A percentile compares a stretch with the other conserved stretches of the same genome.
Evolutionary conservation across 2,888 invertebrate genomes (phyloP).

Genomic region (Pemphredon lugubris): DNA sequence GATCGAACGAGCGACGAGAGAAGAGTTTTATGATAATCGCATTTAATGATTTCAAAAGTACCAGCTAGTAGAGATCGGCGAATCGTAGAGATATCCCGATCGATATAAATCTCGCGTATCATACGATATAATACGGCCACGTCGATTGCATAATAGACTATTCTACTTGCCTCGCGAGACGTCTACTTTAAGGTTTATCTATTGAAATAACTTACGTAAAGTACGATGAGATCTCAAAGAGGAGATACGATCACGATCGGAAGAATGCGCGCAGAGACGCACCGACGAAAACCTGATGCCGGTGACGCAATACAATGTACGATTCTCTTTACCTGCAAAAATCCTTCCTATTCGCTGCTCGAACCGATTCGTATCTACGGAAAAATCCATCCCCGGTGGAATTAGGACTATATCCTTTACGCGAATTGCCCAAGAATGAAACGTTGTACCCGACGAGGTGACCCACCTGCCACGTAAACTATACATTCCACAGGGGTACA

Average conservation of each 20-base stretch:
- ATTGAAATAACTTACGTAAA: neutral
- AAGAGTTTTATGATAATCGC: too few relatives aligned
- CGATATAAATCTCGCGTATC: neutral
- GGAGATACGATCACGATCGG: too few relatives aligned
- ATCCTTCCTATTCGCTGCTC: constrained; percentile 37
- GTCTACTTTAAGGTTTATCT: neutral
- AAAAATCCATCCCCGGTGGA: constrained; percentile 32
- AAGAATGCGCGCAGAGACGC: neutral
- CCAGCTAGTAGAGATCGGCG: too few relatives aligned
- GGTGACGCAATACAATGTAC: constrained; percentile 56
- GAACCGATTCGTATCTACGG: constrained; percentile 47
- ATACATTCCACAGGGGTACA: neutral
- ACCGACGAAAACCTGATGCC: constrained; percentile 40
- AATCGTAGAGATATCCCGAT: too few relatives aligned
- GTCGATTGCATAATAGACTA: neutral
- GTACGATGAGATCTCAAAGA: constrained; percentile 1
- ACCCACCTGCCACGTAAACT: constrained; percentile 10
- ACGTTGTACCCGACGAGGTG: constrained; percentile 5
- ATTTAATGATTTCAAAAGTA: too few relatives aligned
- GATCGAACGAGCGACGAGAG: too few relatives aligned
- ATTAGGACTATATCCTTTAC: constrained; percentile 47
- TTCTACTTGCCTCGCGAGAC: neutral
- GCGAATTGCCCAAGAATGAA: constrained; percentile 14
- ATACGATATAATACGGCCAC: neutral
- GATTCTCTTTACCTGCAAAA: constrained; percentile 29